Evolutionary conservation across 2,888 invertebrate genomes (phyloP), one percentile per base, ranked within the genome.

Genomic region (Leucophenga montana): DNA sequence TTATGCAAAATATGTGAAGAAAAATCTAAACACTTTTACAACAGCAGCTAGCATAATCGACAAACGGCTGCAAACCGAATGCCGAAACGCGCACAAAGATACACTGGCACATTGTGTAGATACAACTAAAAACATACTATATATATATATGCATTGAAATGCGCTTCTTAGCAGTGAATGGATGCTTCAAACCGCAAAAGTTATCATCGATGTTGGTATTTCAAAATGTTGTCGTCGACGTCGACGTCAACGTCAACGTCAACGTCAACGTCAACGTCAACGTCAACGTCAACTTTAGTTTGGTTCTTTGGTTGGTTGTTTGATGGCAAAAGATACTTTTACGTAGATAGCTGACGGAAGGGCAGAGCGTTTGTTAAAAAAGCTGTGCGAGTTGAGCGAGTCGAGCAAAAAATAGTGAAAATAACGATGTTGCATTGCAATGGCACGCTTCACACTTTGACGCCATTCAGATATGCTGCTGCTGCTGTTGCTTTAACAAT

Each of bases 401-500:
- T 27, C 27, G 4, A 27, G 4, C 2, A 54, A 39, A 39, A 61
- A 61, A 62, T 46, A 62, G 62, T 62, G 62, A 62, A 62, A 62
- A 62, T 62, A 62, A 62, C 62, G 62, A 62, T 62, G 46, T 62
- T 46, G 46, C 62, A 62, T 62, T 62, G 20, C 22, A 20, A 9
- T 53, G 18, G 53, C 53, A 53, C 18, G 18, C 9, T 62, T 62
- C 75, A 80, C 78, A 81, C 73, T 77, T 75, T 76, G 73, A 75
- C 77, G 74, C 74, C 11, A 66, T 46, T 44, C 46, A 62, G 62
- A 20, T 80, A 74, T 75, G 68, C 53, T 53, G 14, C 64, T 16
- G 1, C 18, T 39, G 6, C 71, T 67, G 62, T 69, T 70, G 66
- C 74, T 71, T 73, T 78, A 82, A 83, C 84, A 82, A 84, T 80